These are phyloP conservation scores for Cephus runcator DNA, from an alignment of 2,888 invertebrate species.

Conservation along the genomic window DNA sequence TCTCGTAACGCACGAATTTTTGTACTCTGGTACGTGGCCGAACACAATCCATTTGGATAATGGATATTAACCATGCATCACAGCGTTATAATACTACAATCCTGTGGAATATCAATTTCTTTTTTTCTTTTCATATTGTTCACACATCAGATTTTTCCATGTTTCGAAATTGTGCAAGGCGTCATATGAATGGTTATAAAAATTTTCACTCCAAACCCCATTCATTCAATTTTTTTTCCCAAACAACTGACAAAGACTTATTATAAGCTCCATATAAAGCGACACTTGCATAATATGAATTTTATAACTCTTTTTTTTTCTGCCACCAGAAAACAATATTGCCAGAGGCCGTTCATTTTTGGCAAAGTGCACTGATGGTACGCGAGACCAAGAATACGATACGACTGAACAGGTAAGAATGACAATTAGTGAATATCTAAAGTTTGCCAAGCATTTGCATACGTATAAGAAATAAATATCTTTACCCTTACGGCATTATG, in stretches of 20 bases:
- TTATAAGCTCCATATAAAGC: too few species aligned
- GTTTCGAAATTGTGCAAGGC: too few species aligned
- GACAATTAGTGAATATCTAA: background rate
- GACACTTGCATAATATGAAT: too few species aligned
- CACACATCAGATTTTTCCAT: too few species aligned
- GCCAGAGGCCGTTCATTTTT: constrained; percentile 91
- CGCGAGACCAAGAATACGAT: constrained; percentile 88
- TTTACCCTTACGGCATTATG: too few species aligned
- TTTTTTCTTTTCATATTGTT: background rate
- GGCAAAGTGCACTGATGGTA: constrained; percentile 92
- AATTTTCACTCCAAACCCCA: too few species aligned
- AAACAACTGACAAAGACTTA: too few species aligned
- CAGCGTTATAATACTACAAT: constrained; percentile 16
- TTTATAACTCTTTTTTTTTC: constrained; percentile 18
- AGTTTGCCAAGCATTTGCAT: too few species aligned
- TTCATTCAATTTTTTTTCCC: too few species aligned
- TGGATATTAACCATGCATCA: constrained; percentile 16
- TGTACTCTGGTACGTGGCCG: background rate
- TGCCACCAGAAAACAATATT: constrained; percentile 83
- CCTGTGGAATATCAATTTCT: constrained; percentile 1
- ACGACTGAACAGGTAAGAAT: constrained; percentile 83
- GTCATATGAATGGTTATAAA: too few species aligned
- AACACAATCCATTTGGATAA: constrained; percentile 22
- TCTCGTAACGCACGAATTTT: too few species aligned
- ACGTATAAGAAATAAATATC: too few species aligned